Evolutionary conservation across 1,140 invertebrate genomes (phyloP).

Genomic region (Antheraea mylitta): DNA sequence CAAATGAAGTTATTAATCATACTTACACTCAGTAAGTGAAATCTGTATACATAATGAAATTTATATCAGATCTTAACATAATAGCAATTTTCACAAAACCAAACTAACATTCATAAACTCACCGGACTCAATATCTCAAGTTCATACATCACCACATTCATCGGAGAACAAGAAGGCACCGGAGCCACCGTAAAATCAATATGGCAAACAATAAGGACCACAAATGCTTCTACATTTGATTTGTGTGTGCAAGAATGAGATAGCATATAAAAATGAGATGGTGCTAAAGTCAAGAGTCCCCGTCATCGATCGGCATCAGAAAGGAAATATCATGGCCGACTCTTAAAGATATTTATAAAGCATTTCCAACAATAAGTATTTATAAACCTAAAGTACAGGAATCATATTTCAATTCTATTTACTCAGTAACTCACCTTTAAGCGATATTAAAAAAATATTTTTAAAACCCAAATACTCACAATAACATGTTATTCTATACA

Average conservation of each 20-base stretch:
- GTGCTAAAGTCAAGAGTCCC: slow-evolving; percentile 70
- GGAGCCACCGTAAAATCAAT: slow-evolving; percentile 66
- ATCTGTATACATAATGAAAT: not conserved
- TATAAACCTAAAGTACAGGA: not conserved
- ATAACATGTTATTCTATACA: not conserved
- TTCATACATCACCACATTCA: not conserved
- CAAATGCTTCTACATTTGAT: slow-evolving; percentile 45
- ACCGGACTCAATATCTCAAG: not conserved
- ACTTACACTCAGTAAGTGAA: not conserved
- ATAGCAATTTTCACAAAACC: not conserved
- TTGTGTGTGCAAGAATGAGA: slow-evolving; percentile 55
- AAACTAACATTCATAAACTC: not conserved
- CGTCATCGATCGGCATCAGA: slow-evolving; percentile 62
- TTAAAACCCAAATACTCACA: not conserved
- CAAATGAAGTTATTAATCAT: no score
- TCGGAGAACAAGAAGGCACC: slow-evolving; percentile 28
- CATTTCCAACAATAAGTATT: slow-evolving; percentile 8
- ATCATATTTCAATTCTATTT: not conserved
- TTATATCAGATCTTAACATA: not conserved
- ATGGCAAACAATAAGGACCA: slow-evolving; percentile 63
- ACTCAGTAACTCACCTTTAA: not conserved
- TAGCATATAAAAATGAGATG: slow-evolving; percentile 51
- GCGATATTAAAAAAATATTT: not conserved
- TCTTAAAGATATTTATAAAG: slow-evolving; percentile 9
- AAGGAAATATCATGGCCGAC: slow-evolving; percentile 32